Evolutionary conservation across 2,797 vertebrate species (phyloP), one percentile per base, ranked within the genome.

Genomic region (Picus viridis): DNA sequence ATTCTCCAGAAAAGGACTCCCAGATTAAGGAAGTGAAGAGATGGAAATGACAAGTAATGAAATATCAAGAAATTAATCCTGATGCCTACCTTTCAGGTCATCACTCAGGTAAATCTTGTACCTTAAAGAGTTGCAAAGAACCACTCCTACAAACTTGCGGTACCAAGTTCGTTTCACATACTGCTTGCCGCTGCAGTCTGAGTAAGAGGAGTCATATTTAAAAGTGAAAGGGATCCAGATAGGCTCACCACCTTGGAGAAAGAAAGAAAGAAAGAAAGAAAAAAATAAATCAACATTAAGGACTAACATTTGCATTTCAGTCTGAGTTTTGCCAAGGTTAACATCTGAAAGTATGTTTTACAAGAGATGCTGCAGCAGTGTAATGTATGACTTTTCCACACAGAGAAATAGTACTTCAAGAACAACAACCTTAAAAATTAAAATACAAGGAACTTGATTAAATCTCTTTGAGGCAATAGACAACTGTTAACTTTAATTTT

Each of bases 71-170:
- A 91, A 86, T 82, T 29, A 57, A 63, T 69, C 65, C 86, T n/a
- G 15, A 64, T 70, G 88, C 97, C 65, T 98, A 99, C 99, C 99
- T 98, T 98, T 99, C 47, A 99, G 98, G 83, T 98, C 98, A 69
- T 99, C 99, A 68, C 99, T 99, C 97, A 99, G 99, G 96, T 99
- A 99, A 97, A 99, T 99, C 97, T 99, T 99, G 96, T 99, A 99
- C 94, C 99, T 98, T 93, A 99, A 97, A 8, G 99, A 99, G 95
- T 99, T 99, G 73, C 99, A 99, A 92, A 99, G 98, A 87, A 99
- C 98, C 51, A 99, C 99, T 20, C 99, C 99, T 59, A 99, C 99
- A 93, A 99, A 99, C 95, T 99, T 99, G 92, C 97, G 98, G 96
- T 99, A 99, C 99, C 99, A 99, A 0, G 99, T 99, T 80, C 99